These are phyloP conservation scores for Chrysocyon brachyurus DNA, from an alignment of 2,797 vertebrate species.

Conservation along the genomic window DNA sequence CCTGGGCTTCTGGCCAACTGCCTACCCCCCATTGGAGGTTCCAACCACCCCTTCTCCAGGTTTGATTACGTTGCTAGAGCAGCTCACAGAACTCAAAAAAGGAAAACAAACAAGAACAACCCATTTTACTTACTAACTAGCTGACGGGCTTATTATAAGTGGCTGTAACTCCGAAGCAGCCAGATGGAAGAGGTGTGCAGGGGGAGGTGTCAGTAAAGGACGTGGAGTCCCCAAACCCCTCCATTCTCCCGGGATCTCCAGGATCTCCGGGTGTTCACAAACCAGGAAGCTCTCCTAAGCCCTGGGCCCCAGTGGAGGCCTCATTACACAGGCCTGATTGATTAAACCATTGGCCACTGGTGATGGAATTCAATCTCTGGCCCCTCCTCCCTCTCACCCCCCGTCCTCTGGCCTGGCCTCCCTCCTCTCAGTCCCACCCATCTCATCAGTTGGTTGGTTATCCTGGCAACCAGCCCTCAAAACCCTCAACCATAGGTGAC, in stretches of 20 bases:
- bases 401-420: too few relatives aligned
- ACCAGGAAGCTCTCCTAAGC: neutral
- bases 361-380: neutral
- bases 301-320: neutral
- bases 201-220: neutral
- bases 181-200: neutral
- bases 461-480: neutral
- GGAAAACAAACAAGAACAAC: too few relatives aligned
- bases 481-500: neutral
- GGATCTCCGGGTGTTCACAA: neutral
- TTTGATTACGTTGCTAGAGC: neutral
- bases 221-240: fast-evolving
- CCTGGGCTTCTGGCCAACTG: neutral
- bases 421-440: too few relatives aligned
- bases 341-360: neutral
- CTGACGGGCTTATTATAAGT: neutral
- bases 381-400: too few relatives aligned
- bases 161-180: neutral
- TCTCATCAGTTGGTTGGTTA: neutral
- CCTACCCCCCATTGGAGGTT: neutral
- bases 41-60: fast-evolving
- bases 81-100: neutral
- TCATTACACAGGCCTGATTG: neutral
- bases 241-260: neutral
- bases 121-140: neutral